A percentile compares a stretch with the other conserved stretches of the same genome.
Conservation (phyloP, 2,888 invertebrate species). For the Yponomeuta sedellus region DNA sequence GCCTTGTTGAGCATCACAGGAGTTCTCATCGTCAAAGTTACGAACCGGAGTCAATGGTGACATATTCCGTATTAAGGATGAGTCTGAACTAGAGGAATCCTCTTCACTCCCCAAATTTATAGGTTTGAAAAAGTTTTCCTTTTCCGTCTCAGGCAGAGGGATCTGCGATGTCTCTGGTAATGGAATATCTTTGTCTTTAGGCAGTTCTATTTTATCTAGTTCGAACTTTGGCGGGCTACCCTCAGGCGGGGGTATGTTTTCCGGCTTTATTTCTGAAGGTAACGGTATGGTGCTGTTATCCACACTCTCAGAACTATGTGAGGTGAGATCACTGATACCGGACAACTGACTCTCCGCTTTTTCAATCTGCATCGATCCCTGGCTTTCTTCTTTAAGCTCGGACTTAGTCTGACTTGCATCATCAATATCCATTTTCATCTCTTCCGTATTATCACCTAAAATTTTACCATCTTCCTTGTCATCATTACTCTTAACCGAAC, state of each 20-base stretch:
- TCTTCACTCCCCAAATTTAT: constrained; percentile 45
- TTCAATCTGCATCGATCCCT: constrained; percentile 42
- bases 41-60: constrained; percentile 67
- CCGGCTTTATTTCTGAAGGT: constrained; percentile 51
- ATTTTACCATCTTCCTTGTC: constrained; percentile 41
- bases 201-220: constrained; percentile 51
- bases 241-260: constrained; percentile 45
- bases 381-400: constrained; percentile 36
- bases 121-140: constrained; percentile 51
- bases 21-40: constrained; percentile 67
- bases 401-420: constrained; percentile 25
- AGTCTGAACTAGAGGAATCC: constrained; percentile 62
- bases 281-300: constrained; percentile 51
- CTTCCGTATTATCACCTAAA: constrained; percentile 22
- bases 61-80: constrained; percentile 62
- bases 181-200: constrained; percentile 41
- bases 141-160: constrained; percentile 48
- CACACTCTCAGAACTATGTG: constrained; percentile 44
- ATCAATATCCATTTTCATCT: constrained; percentile 35
- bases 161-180: constrained; percentile 32
- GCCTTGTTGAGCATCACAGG: constrained; percentile 66
- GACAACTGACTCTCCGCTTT: constrained; percentile 72
- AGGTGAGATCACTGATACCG: constrained; percentile 60
- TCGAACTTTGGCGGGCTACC: constrained; percentile 67
- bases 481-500: constrained; percentile 81